Percentiles rank a stretch among this genome's conserved stretches.
Evolutionary conservation across 2,888 invertebrate genomes (phyloP).

Genomic region (Epiperipatus broadwayi): DNA sequence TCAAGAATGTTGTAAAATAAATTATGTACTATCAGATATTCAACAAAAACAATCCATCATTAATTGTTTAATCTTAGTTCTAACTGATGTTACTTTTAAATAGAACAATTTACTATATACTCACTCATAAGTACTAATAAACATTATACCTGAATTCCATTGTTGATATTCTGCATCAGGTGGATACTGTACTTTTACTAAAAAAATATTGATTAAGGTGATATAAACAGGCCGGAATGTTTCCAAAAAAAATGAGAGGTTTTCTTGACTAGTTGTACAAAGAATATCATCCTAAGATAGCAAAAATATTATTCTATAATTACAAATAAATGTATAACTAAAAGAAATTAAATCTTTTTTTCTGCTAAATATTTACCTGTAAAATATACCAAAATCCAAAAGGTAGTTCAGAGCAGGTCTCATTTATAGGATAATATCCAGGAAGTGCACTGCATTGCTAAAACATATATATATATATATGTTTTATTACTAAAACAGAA

Average conservation of each 20-base stretch:
- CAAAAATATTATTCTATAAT: not conserved
- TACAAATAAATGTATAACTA: not conserved
- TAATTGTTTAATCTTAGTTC: too few relatives aligned
- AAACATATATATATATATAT: conserved; percentile 16
- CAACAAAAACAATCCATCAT: conserved; percentile 6
- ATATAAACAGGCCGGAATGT: conserved; percentile 57
- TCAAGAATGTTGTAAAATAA: conserved; percentile 1
- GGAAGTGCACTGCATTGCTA: conserved; percentile 53
- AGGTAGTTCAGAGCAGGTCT: conserved; percentile 61
- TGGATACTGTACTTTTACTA: conserved; percentile 60
- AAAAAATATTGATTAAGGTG: conserved; percentile 49
- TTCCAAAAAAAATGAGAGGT: conserved; percentile 34
- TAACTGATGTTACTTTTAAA: too few relatives aligned
- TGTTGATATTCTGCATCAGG: conserved; percentile 34
- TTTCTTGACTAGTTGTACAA: conserved; percentile 31
- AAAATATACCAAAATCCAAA: conserved; percentile 81
- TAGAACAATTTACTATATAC: too few relatives aligned
- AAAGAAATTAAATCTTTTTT: conserved; percentile 16
- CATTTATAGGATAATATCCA: conserved; percentile 70
- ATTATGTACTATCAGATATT: not conserved
- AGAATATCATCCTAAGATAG: conserved; percentile 41
- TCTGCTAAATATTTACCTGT: conserved; percentile 39
- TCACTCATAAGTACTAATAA: too few relatives aligned
- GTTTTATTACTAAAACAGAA: too few relatives aligned
- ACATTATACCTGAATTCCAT: conserved; percentile 29